Conservation (phyloP, 2,113 vertebrate species). For the Ifrita kowaldi region DNA sequence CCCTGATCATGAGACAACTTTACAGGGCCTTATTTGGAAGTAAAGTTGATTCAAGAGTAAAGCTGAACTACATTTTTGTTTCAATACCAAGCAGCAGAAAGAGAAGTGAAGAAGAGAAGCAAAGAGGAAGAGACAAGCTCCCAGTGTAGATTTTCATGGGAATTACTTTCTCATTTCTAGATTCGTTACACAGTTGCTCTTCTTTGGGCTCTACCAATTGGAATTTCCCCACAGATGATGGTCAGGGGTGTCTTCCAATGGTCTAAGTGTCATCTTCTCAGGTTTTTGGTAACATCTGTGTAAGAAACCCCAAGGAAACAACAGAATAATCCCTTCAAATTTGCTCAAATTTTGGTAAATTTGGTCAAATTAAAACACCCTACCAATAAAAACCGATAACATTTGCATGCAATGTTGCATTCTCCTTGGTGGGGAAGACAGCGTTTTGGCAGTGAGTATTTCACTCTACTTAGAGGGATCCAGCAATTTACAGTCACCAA, state of each 20-base stretch:
- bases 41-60: not conserved
- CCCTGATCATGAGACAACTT: not conserved
- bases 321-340: not conserved
- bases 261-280: not conserved
- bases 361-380: not conserved
- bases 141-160: not conserved
- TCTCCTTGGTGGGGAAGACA: not conserved
- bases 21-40: not conserved
- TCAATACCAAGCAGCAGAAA: not conserved
- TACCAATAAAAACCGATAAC: not conserved
- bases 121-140: not conserved
- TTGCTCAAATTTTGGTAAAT: not conserved
- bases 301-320: not conserved
- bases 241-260: not conserved
- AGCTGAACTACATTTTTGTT: not conserved
- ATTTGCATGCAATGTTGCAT: not conserved
- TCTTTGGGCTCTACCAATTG: not conserved
- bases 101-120: not conserved
- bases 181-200: not conserved
- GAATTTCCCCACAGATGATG: not conserved
- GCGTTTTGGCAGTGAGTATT: rapidly evolving
- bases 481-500: not conserved
- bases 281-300: not conserved
- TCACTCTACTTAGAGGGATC: not conserved
- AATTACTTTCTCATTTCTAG: not conserved